These are phyloP conservation scores for Slavum lentiscoides DNA, from an alignment of 2,888 invertebrate genomes.

Conservation along the genomic window DNA sequence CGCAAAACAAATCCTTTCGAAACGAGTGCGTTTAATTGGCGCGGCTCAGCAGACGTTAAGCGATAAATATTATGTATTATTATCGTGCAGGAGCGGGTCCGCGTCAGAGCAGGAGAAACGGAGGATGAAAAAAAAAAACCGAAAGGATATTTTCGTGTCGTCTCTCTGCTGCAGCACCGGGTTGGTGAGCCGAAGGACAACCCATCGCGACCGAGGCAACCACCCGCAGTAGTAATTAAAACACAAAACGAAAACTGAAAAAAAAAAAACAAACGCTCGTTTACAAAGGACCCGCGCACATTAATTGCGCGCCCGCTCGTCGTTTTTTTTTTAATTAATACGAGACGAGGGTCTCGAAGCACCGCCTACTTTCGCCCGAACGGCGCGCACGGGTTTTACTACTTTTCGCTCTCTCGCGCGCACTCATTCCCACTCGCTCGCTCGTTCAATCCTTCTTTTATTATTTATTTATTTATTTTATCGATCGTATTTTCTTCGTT, in stretches of 20 bases:
- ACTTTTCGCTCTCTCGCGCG: neutral
- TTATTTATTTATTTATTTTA: too few species aligned
- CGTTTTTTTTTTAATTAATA: constrained; percentile 46
- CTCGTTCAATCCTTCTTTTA: neutral
- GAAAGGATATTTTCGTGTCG: constrained; percentile 22
- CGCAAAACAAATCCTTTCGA: too few species aligned
- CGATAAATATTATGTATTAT: too few species aligned
- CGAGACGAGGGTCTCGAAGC: constrained; percentile 41
- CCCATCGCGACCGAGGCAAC: constrained; percentile 40
- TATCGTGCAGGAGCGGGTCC: too few species aligned
- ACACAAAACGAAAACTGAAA: neutral
- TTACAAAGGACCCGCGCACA: constrained; percentile 21
- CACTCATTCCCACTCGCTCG: neutral
- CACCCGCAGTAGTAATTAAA: constrained; percentile 49
- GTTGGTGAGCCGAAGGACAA: constrained; percentile 52
- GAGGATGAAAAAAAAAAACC: neutral
- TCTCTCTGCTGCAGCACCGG: constrained; percentile 15
- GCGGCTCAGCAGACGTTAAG: too few species aligned
- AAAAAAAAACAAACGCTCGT: neutral
- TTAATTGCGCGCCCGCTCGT: constrained; percentile 51
- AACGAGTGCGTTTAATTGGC: too few species aligned
- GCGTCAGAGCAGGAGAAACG: neutral
- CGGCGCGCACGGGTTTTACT: neutral
- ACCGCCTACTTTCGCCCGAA: constrained; percentile 37
- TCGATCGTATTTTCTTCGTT: too few species aligned